Percentiles rank a stretch among this genome's conserved stretches.
phyloP scores from a whole-genome alignment of 2,888 invertebrate species.

The Zygogramma bicolorata region DNA sequence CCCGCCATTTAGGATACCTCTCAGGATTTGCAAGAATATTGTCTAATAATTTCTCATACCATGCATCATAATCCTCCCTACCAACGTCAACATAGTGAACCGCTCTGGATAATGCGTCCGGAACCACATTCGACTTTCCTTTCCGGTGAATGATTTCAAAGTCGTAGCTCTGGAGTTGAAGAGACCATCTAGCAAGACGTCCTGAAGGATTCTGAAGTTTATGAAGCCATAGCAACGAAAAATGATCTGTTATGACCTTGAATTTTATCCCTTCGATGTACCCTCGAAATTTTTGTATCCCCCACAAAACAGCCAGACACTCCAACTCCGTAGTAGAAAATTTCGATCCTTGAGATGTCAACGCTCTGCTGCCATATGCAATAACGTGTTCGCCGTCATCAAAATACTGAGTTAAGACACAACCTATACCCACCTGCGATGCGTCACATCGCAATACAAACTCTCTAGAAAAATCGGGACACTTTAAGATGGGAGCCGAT shows the following conservation, averaged over 20 bases:
- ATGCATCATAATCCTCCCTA: not conserved
- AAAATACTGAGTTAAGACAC: too few species aligned
- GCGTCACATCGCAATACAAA: conserved; percentile 44
- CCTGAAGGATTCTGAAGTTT: conserved; percentile 38
- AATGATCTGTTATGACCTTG: conserved; percentile 46
- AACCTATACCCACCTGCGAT: too few species aligned
- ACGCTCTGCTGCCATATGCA: conserved; percentile 32
- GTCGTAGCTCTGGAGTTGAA: conserved; percentile 27
- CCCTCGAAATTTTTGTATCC: conserved; percentile 42
- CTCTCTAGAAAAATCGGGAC: not conserved
- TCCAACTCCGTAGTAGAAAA: conserved; percentile 43
- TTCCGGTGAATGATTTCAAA: conserved; percentile 29
- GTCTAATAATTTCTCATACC: not conserved
- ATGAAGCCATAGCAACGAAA: conserved; percentile 38
- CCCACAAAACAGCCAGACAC: conserved; percentile 46
- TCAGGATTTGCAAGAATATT: not conserved
- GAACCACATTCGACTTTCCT: conserved; percentile 27
- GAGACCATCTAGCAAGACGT: conserved; percentile 29
- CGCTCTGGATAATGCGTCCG: conserved; percentile 8
- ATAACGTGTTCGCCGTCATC: conserved; percentile 38
- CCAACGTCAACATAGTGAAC: not conserved
- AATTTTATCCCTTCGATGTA: conserved; percentile 47
- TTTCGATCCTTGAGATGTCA: conserved; percentile 38
- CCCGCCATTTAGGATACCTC: not conserved
- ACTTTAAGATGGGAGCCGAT: not conserved